Conservation (phyloP, 2,888 invertebrate species). For the Nebria salina region DNA sequence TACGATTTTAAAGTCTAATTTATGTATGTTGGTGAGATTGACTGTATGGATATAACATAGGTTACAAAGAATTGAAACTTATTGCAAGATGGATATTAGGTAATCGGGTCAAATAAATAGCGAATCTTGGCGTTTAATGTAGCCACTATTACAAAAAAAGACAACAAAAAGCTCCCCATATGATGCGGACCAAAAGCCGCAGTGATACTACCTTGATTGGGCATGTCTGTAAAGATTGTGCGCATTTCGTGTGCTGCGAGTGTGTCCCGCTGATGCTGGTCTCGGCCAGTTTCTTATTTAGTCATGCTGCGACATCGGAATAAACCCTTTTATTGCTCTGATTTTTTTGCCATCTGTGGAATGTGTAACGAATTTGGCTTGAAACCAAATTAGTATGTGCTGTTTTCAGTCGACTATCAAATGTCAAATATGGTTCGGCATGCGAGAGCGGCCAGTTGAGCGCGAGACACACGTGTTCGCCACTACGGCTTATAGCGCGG, state of each 20-base stretch:
- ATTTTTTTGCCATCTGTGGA: conserved; percentile 58
- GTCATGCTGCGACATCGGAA: conserved; percentile 53
- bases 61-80: not conserved
- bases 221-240: conserved; percentile 30
- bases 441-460: conserved; percentile 53
- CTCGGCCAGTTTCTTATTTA: conserved; percentile 52
- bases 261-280: conserved; percentile 18
- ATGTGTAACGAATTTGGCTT: conserved; percentile 62
- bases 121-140: not conserved
- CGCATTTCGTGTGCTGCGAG: conserved; percentile 27
- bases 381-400: conserved; percentile 63
- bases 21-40: no score
- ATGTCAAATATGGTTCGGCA: conserved; percentile 62
- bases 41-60: no score
- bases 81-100: not conserved
- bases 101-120: conserved; percentile 10
- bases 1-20: no score
- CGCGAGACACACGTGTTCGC: conserved; percentile 49
- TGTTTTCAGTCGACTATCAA: conserved; percentile 60
- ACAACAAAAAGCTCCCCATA: not conserved
- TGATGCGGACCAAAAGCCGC: conserved; percentile 1
- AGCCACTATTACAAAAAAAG: not conserved
- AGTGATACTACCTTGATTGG: conserved; percentile 39
- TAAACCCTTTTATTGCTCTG: conserved; percentile 59
- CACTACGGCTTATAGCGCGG: conserved; percentile 7